These are phyloP conservation scores for Drosophila bunnanda DNA, from an alignment of 2,888 invertebrate genomes.

Conservation along the genomic window DNA sequence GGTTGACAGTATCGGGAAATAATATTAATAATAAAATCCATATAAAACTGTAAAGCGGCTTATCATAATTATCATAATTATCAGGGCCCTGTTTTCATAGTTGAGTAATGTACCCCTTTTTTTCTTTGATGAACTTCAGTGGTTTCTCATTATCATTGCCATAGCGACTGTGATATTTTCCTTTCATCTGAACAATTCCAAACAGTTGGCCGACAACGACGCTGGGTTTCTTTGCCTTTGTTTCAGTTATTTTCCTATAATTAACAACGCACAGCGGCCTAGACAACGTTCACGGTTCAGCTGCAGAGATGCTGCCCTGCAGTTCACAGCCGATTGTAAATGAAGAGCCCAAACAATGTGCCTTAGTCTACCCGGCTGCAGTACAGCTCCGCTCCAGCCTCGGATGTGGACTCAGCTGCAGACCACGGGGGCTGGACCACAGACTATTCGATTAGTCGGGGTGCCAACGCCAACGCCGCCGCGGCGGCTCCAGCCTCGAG, in stretches of 20 bases:
- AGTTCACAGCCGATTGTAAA: constrained; percentile 67
- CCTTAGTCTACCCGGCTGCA: background rate
- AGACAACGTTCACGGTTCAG: constrained; percentile 54
- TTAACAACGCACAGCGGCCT: constrained; percentile 60
- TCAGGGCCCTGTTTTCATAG: background rate
- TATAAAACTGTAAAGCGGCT: background rate
- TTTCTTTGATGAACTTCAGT: constrained; percentile 13
- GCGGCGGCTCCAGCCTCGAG: constrained; percentile 14
- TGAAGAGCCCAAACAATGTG: constrained; percentile 71
- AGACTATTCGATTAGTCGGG: constrained; percentile 77
- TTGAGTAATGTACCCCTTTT: constrained; percentile 2
- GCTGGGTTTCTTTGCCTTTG: constrained; percentile 43
- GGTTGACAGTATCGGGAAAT: background rate
- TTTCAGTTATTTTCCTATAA: constrained; percentile 62
- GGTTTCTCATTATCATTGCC: constrained; percentile 51
- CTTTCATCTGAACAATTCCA: constrained; percentile 52
- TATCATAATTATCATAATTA: background rate
- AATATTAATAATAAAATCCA: background rate
- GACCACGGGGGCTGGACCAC: constrained; percentile 65
- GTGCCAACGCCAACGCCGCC: constrained; percentile 65
- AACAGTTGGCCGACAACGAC: constrained; percentile 42
- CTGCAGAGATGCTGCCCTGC: constrained; percentile 49
- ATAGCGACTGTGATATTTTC: constrained; percentile 48
- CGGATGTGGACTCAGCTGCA: constrained; percentile 19
- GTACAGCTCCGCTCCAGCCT: constrained; percentile 11